These are phyloP conservation scores for Malurus melanocephalus DNA, from an alignment of 2,113 vertebrate species.

Conservation along the genomic window DNA sequence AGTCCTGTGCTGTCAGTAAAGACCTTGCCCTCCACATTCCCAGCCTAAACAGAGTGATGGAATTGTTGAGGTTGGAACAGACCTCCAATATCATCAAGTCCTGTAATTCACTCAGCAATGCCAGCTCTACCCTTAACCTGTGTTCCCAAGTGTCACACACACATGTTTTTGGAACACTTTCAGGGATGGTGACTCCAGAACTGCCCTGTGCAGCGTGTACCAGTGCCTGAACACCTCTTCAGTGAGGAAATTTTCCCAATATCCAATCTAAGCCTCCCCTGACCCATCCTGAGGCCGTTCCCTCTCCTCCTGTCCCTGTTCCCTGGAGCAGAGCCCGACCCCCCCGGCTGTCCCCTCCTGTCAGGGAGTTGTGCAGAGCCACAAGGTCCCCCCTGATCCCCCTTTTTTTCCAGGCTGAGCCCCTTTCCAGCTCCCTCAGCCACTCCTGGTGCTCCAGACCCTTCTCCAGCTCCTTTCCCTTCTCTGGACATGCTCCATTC, in stretches of 20 bases:
- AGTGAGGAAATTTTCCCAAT: background rate
- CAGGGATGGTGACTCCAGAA: background rate
- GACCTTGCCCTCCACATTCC: background rate
- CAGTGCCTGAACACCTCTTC: background rate
- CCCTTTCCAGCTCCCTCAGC: background rate
- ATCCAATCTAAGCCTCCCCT: fast-evolving
- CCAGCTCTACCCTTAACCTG: too few relatives aligned
- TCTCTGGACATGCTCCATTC: background rate
- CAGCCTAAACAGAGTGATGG: background rate
- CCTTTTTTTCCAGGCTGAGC: background rate
- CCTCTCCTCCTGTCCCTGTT: background rate
- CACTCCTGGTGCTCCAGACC: fast-evolving
- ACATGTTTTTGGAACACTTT: fast-evolving
- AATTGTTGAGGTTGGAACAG: background rate
- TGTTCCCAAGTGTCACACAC: background rate
- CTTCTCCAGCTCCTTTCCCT: background rate
- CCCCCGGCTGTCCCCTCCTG: background rate
- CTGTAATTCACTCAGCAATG: background rate
- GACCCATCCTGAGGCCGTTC: fast-evolving
- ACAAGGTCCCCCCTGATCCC: background rate
- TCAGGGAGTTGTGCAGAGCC: background rate
- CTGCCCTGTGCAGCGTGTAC: background rate
- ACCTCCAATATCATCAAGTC: background rate
- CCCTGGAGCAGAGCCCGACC: fast-evolving
- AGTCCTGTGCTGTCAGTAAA: background rate